These are phyloP conservation scores for Anabacerthia variegaticeps DNA, from an alignment of 2,797 vertebrate genomes.

Conservation along the genomic window DNA sequence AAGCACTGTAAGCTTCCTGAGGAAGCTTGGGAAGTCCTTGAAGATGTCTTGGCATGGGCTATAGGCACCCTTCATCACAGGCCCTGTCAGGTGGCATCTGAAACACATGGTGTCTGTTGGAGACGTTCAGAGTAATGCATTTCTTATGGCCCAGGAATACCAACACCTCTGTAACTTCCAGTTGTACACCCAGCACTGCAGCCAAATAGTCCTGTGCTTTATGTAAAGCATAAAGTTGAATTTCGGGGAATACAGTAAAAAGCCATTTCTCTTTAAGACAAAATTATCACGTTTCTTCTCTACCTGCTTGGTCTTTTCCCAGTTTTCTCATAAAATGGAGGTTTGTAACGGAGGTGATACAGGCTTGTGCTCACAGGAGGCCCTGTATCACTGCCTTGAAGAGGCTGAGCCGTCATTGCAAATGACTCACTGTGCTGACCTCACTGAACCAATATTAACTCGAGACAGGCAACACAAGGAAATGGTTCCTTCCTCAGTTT, in stretches of 20 bases:
- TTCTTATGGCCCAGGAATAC: background rate
- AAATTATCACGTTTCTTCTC: background rate
- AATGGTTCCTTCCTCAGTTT: background rate
- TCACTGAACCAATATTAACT: background rate
- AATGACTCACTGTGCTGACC: background rate
- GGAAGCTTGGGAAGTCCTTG: background rate
- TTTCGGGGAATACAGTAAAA: background rate
- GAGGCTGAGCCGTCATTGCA: background rate
- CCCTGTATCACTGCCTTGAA: rapidly evolving
- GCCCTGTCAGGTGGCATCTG: background rate
- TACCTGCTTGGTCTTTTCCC: background rate
- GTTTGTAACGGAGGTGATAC: background rate
- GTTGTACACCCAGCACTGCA: background rate
- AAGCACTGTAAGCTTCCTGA: background rate
- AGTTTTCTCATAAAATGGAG: background rate
- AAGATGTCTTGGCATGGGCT: background rate
- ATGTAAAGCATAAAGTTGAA: background rate
- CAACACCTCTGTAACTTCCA: background rate
- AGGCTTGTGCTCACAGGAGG: background rate
- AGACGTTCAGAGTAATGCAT: background rate
- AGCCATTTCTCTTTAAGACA: background rate
- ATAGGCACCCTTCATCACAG: background rate
- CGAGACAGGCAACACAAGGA: background rate
- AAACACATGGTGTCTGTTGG: rapidly evolving
- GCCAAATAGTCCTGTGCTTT: background rate